Evolutionary conservation across 2,888 invertebrate species (phyloP), one percentile per base, ranked within the genome.

Genomic region (Lepidonotus clava): DNA sequence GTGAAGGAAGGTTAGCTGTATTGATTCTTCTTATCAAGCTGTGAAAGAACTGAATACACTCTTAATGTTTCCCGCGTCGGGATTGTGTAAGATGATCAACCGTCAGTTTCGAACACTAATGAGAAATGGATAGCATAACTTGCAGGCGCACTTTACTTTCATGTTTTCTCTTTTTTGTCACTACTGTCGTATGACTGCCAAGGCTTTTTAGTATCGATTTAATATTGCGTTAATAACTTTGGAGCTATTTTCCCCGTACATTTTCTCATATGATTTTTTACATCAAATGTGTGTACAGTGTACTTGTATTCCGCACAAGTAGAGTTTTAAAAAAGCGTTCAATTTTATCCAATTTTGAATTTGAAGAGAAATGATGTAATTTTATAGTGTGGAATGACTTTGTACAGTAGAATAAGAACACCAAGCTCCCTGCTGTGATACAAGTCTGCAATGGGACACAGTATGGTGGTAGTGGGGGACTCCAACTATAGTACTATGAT

Each of bases 391-490:
- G 46, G 46, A 46, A 46, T 46, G 46, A 46, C 71, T 71, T 71
- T 71, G 38, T 71, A 38, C n/a, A 18, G 34, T 36, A 36, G n/a
- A 5, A 28, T 4, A 71, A 14, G 36, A 36, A 21, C 71, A 36
- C 38, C 71, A 71, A 36, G 71, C 71, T 71, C 71, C 71, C 71
- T 71, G 21, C 71, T 71, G 71, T 71, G 71, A 71, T 71, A 71
- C 71, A 71, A 71, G 38, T 71, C 24, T 18, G 24, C 71, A 34
- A n/a, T 71, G 71, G 71, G 14, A 34, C 71, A 61, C 61, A 28
- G 24, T 14, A 24, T 61, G 61, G 61, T 61, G 24, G 1, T 11
- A 18, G 6, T 11, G 8, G 46, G 28, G n/a, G n/a, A n/a, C n/a
- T n/a, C 28, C 28, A 28, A 61, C 28, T 1, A 18, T 61, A 61